A percentile compares a stretch with the other conserved stretches of the same genome.
Evolutionary conservation across 2,797 vertebrate species (phyloP).

Genomic region (Chelmon rostratus): DNA sequence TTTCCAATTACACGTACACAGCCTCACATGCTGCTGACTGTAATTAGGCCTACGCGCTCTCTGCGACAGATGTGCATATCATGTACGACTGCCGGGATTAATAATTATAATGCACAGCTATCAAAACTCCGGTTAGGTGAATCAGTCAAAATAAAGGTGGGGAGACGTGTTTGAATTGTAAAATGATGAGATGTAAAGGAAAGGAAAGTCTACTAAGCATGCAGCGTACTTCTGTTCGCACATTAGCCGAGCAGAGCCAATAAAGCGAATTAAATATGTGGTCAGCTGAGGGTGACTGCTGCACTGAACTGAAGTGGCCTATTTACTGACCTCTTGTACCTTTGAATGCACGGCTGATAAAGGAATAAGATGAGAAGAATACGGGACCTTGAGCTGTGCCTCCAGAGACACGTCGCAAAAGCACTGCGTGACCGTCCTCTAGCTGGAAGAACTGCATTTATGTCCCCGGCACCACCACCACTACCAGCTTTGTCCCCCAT

Average conservation of each 20-base stretch:
- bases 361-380: background rate
- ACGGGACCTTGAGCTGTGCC: background rate
- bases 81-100: slow-evolving; percentile 12
- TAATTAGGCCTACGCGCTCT: slow-evolving; percentile 54
- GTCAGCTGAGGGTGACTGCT: slow-evolving; percentile 24
- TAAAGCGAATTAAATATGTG: slow-evolving; percentile 44
- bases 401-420: background rate
- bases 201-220: background rate
- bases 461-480: too few relatives aligned
- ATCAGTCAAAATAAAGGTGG: slow-evolving; percentile 11
- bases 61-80: slow-evolving; percentile 46
- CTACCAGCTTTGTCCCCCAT: background rate
- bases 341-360: background rate
- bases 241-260: slow-evolving; percentile 2
- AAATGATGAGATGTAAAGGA: background rate
- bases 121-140: slow-evolving; percentile 17
- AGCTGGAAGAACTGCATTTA: background rate
- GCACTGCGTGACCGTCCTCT: background rate
- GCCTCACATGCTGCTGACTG: slow-evolving; percentile 30
- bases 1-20: slow-evolving; percentile 71
- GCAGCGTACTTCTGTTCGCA: background rate
- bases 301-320: slow-evolving; percentile 22
- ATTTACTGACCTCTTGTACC: background rate
- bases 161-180: background rate
- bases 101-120: slow-evolving; percentile 20